Evolutionary conservation across 2,113 vertebrate genomes (phyloP), one percentile per base, ranked within the genome.

Genomic region (Proterorhinus semilunaris): DNA sequence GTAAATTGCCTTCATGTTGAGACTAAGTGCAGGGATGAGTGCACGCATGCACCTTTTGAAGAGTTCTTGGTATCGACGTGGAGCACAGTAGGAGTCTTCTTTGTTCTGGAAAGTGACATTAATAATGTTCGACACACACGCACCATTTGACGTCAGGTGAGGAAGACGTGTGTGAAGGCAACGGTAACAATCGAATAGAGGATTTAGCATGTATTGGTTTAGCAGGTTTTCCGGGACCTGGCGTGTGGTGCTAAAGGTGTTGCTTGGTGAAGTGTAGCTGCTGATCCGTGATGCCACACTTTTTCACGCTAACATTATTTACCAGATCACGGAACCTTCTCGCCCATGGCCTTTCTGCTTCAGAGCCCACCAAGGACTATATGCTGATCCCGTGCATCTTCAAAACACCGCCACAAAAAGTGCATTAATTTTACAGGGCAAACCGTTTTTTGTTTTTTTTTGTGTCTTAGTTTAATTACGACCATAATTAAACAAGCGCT

Each of bases 31-130:
- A 75, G 76, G 47, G 10, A 68, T 73, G 64, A 78, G 82, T 71
- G 62, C 78, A 83, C 76, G 83, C 79, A 70, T 69, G 68, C 86
- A 72, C 82, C 76, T 79, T 79, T 74, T 74, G 79, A 83, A 75
- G 72, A 79, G 75, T 77, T 84, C 83, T 75, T 45, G 48, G 75
- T 84, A 79, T 87, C 83, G 74, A 74, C 82, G 70, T 59, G 50
- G 72, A 74, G 73, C 75, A 2, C 71, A 83, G 81, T 74, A 65
- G 80, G 76, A 86, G 65, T 47, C 74, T 42, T 75, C 76, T 78
- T 85, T 76, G 66, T 82, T 86, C 86, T 81, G 72, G 58, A 76
- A 68, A 65, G 62, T 27, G 63, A 79, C 84, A 81, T 85, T 76
- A 82, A 82, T 83, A 66, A 71, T 79, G 72, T 72, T 71, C 82